Evolutionary conservation across 1,140 invertebrate genomes (phyloP), one percentile per base, ranked within the genome.

Genomic region (Uloborus diversus): DNA sequence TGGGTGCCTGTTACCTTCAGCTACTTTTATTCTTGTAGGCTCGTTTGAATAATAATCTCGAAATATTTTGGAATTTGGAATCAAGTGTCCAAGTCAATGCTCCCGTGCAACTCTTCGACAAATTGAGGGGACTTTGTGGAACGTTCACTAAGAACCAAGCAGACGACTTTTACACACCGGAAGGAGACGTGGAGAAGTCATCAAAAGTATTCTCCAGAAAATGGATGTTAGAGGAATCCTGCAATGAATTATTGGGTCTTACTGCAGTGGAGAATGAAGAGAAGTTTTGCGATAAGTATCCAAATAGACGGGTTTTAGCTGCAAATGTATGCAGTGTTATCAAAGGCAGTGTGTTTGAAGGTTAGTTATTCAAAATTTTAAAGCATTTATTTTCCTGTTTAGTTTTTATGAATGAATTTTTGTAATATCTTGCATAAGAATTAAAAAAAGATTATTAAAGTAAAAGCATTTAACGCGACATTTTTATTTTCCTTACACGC

Each of bases 111-210:
- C 92, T 94, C 82, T 88, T 90, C 33, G 91, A 90, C 75, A 88
- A 91, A 65, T 85, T 86, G 5, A 80, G 85, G 75, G 95, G 95
- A 79, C 88, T 97, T 5, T 97, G 95, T 84, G 95, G 95, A 23
- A 96, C 94, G 0, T 96, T 94, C 84, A 94, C 93, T 75, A 81
- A 81, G 17, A 95, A 94, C 84, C 94, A 94, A 84, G 92, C 92
- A 83, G 94, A 96, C 84, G 95, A 97, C 85, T 96, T 96, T 85
- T 84, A 94, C 5, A 96, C 95, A 0, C 93, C 92, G 0, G 92
- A 95, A 84, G 92, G 92, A 20, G 94, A 96, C 84, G 83, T 86
- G 61, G 82, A 83, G 42, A 90, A 92, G 53, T 89, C 92, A 0
- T 88, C 91, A 0, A 87, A 91, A 9, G 89, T 92, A 0, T 96